Conservation (phyloP, 2,797 vertebrate species). For the Sebastes steindachneri region DNA sequence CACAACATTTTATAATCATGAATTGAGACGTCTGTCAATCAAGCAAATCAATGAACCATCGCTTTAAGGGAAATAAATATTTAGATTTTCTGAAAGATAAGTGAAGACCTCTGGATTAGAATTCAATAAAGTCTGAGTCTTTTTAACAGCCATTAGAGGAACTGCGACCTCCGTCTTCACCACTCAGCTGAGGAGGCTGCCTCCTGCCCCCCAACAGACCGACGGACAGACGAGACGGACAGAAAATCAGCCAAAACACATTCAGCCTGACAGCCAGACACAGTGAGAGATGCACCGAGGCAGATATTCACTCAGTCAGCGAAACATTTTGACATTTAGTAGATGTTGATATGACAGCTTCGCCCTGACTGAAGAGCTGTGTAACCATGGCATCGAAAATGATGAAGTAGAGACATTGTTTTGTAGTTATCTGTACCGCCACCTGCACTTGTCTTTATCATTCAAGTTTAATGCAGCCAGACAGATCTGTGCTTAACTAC, state of each 20-base stretch:
- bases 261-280: slow-evolving; percentile 5
- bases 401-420: slow-evolving; percentile 18
- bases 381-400: slow-evolving; percentile 32
- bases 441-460: background rate
- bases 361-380: background rate
- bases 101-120: background rate
- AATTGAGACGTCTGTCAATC: background rate
- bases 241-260: background rate
- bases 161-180: background rate
- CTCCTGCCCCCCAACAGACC: background rate
- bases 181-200: background rate
- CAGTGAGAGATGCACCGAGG: background rate
- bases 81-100: background rate
- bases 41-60: background rate
- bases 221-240: background rate
- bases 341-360: slow-evolving; percentile 38
- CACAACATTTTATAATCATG: background rate
- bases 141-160: background rate
- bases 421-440: slow-evolving; percentile 1
- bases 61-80: background rate
- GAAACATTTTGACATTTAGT: slow-evolving; percentile 43
- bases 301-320: slow-evolving; percentile 10
- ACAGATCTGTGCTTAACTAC: slow-evolving; percentile 7
- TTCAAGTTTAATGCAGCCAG: slow-evolving; percentile 8
- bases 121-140: background rate